Evolutionary conservation across 1,140 invertebrate genomes (phyloP).

Genomic region (Aphelinus atriplicis): DNA sequence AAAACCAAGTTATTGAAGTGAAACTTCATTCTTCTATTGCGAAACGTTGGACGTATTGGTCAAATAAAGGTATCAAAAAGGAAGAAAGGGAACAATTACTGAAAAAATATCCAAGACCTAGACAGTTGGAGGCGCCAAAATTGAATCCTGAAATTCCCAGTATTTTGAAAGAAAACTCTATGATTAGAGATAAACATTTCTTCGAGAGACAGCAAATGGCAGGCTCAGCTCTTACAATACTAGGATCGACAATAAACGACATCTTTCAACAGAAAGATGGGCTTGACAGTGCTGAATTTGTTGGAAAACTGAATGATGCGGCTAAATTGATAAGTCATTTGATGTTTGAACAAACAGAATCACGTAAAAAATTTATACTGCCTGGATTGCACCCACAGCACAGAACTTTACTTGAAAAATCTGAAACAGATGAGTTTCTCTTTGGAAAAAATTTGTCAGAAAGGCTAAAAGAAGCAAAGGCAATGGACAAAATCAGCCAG

Average conservation of each 20-base stretch:
- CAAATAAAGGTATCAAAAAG: conserved; percentile 14
- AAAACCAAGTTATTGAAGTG: neutral
- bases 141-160: conserved; percentile 25
- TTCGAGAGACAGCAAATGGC: conserved; percentile 11
- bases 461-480: conserved; percentile 41
- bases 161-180: neutral
- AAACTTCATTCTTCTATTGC: conserved; percentile 3
- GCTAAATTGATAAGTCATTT: conserved; percentile 33
- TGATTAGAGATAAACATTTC: conserved; percentile 16
- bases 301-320: conserved; percentile 40
- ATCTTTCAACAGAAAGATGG: too few relatives aligned
- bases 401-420: conserved; percentile 27
- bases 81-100: conserved; percentile 13
- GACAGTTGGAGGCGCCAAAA: neutral
- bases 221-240: conserved; percentile 17
- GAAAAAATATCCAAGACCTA: neutral
- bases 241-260: too few relatives aligned
- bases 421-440: conserved; percentile 38
- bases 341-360: conserved; percentile 23
- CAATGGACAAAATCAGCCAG: conserved; percentile 37
- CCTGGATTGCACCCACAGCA: conserved; percentile 39
- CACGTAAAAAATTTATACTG: conserved; percentile 39
- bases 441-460: conserved; percentile 42
- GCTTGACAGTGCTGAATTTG: conserved; percentile 27
- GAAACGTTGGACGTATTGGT: conserved; percentile 24